Evolutionary conservation across 2,888 invertebrate species (phyloP).

Genomic region (Oscheius sp.): DNA sequence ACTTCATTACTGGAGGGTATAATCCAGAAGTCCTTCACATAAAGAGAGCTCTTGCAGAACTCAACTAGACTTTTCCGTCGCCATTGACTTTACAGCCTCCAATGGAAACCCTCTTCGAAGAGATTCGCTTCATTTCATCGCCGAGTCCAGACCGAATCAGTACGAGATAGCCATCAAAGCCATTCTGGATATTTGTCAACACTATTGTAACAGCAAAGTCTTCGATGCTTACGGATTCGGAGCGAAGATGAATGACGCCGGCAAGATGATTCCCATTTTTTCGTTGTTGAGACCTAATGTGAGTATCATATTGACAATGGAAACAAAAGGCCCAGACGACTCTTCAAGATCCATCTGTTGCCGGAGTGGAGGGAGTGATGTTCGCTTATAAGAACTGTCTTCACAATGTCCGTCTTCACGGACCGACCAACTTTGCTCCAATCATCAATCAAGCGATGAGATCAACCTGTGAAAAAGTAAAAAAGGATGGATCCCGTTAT

Average conservation of each 20-base stretch:
- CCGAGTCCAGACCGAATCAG: slow-evolving; percentile 75
- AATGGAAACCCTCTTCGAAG: slow-evolving; percentile 73
- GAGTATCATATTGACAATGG: slow-evolving; percentile 40
- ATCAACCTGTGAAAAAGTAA: slow-evolving; percentile 45
- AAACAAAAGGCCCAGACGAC: background rate
- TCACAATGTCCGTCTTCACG: slow-evolving; percentile 74
- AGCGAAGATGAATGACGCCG: slow-evolving; percentile 76
- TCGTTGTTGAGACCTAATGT: slow-evolving; percentile 72
- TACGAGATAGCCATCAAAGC: slow-evolving; percentile 75
- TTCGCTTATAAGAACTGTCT: slow-evolving; percentile 77
- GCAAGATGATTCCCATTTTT: slow-evolving; percentile 77
- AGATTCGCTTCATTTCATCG: slow-evolving; percentile 75
- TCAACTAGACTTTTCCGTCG: slow-evolving; percentile 76
- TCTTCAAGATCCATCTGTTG: slow-evolving; percentile 76
- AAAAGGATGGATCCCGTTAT: slow-evolving; percentile 54
- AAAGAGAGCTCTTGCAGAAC: slow-evolving; percentile 67
- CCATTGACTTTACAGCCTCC: slow-evolving; percentile 77
- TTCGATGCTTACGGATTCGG: slow-evolving; percentile 78
- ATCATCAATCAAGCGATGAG: slow-evolving; percentile 77
- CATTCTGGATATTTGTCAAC: slow-evolving; percentile 66
- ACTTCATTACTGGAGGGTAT: slow-evolving; percentile 78
- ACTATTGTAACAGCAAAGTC: slow-evolving; percentile 75
- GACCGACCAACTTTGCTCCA: slow-evolving; percentile 79
- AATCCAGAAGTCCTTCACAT: background rate
- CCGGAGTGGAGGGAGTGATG: slow-evolving; percentile 77